Conservation (phyloP, 2,113 vertebrate genomes). For the Bubo scandiacus region DNA sequence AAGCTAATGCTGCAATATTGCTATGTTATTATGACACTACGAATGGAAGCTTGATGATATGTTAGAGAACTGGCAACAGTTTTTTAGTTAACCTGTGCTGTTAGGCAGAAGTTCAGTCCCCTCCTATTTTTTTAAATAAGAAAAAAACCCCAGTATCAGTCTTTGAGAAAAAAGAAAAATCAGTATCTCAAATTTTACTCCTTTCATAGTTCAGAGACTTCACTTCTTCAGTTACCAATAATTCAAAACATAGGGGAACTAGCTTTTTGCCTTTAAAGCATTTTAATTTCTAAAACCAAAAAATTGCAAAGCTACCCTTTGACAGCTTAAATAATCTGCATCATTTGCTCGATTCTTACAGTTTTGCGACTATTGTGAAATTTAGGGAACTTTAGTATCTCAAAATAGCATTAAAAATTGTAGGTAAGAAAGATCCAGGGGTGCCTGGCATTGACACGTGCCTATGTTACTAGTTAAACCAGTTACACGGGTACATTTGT, state of each 20-base stretch:
- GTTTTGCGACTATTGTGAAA: neutral
- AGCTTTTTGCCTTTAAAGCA: neutral
- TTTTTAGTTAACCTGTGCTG: neutral
- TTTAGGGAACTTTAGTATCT: neutral
- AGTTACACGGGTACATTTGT: neutral
- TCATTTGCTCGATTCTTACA: accelerated
- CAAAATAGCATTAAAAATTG: neutral
- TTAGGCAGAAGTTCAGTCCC: neutral
- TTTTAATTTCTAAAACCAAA: neutral
- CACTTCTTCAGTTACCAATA: neutral
- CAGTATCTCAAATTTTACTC: neutral
- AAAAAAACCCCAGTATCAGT: neutral
- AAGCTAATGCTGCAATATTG: neutral
- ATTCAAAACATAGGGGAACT: neutral
- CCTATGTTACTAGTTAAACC: neutral
- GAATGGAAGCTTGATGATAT: neutral
- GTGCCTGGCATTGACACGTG: neutral
- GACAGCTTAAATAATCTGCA: neutral
- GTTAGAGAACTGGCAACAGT: neutral
- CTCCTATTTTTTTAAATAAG: neutral
- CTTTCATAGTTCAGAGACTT: neutral
- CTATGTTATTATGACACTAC: neutral
- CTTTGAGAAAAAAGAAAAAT: neutral
- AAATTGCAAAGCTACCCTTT: neutral
- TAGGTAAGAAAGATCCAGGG: neutral